These are phyloP conservation scores for Osmerus mordax DNA, from an alignment of 2,113 vertebrate species.

Conservation along the genomic window DNA sequence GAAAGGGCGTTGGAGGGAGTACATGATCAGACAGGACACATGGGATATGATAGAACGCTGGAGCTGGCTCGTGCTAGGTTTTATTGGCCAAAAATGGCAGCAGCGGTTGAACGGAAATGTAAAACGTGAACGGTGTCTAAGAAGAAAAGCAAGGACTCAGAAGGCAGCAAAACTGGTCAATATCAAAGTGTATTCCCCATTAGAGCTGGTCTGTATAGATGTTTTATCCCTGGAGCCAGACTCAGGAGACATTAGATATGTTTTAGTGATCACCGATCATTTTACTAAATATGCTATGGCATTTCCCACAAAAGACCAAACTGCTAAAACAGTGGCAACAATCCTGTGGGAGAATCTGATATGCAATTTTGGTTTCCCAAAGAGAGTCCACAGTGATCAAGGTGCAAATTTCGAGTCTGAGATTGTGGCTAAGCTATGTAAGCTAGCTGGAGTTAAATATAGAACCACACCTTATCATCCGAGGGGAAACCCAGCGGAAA, in stretches of 20 bases:
- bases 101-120: conserved; percentile 21
- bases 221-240: conserved; percentile 19
- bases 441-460: conserved; percentile 13
- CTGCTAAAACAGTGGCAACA: conserved; percentile 14
- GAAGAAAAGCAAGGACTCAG: conserved; percentile 10
- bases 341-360: conserved; percentile 33
- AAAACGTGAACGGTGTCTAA: conserved; percentile 16
- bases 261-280: conserved; percentile 27
- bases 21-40: conserved; percentile 32
- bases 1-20: conserved; percentile 14
- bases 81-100: conserved; percentile 30
- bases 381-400: conserved; percentile 22
- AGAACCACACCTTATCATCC: conserved; percentile 29
- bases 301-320: conserved; percentile 29
- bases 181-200: conserved; percentile 12
- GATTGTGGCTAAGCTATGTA: conserved; percentile 24
- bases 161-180: conserved; percentile 24
- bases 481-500: conserved; percentile 14
- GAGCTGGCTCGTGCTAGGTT: conserved; percentile 28
- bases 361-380: conserved; percentile 33
- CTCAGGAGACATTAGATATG: conserved; percentile 19
- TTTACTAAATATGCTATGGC: conserved; percentile 34
- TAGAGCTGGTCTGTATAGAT: conserved; percentile 29
- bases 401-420: conserved; percentile 31
- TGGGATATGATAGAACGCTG: conserved; percentile 25